phyloP scores from a whole-genome alignment of 2,797 vertebrate genomes.

The Semaprochilodus insignis region DNA sequence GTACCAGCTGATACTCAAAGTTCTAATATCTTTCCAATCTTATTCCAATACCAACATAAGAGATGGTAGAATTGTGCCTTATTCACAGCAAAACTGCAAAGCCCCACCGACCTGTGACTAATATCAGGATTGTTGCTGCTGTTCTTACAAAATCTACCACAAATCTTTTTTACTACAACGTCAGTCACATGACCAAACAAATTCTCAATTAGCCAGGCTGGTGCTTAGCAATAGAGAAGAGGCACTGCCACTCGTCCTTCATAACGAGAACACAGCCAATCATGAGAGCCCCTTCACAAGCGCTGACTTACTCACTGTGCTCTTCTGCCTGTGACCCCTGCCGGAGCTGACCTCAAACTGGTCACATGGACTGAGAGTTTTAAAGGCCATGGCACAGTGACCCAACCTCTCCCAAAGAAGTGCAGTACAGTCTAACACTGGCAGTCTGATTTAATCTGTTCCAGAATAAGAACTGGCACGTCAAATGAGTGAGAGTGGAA shows the following conservation, averaged over 20 bases:
- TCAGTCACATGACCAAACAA: neutral
- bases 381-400: neutral
- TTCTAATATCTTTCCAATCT: too few species aligned
- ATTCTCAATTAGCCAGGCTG: conserved; percentile 7
- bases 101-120: neutral
- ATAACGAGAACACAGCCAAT: conserved; percentile 6
- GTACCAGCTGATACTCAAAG: too few species aligned
- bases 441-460: neutral
- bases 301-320: neutral
- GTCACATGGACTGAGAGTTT: neutral
- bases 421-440: neutral
- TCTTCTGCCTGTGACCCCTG: neutral
- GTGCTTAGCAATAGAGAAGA: conserved; percentile 32
- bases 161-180: neutral
- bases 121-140: neutral
- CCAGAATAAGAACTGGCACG: neutral
- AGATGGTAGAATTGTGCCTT: neutral
- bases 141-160: neutral
- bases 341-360: neutral
- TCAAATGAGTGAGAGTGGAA: too few species aligned
- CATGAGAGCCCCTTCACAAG: neutral
- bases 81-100: neutral
- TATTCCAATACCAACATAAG: too few species aligned
- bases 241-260: neutral
- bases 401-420: neutral